A percentile compares a stretch with the other conserved stretches of the same genome.
Conservation (phyloP, 2,113 vertebrate genomes). For the Silurus glanis region DNA sequence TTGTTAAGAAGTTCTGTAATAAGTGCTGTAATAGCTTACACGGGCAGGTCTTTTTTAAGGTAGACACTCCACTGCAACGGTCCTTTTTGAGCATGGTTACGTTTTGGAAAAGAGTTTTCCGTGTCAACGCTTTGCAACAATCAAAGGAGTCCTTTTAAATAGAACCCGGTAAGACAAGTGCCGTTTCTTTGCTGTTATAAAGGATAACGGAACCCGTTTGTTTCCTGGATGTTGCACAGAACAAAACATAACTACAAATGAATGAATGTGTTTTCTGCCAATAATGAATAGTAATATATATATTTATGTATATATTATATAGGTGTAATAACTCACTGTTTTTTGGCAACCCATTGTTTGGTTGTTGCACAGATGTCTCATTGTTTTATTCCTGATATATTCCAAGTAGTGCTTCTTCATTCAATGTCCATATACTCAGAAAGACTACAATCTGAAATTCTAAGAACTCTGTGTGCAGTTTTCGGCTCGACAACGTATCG, state of each 20-base stretch:
- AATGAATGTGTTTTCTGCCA: neutral
- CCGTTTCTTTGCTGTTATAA: neutral
- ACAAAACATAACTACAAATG: neutral
- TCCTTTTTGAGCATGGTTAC: neutral
- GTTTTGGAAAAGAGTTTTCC: neutral
- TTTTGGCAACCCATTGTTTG: neutral
- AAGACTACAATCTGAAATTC: slow-evolving; percentile 4
- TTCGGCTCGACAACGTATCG: neutral
- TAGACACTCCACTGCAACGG: neutral
- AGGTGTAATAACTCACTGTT: no score
- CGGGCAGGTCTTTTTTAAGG: neutral
- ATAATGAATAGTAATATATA: neutral
- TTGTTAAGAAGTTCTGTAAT: no score
- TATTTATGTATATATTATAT: no score
- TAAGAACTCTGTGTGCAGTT: slow-evolving; percentile 20
- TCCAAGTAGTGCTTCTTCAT: neutral
- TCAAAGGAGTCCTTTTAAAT: neutral
- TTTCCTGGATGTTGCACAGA: neutral
- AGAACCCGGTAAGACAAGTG: neutral
- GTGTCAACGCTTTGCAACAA: neutral
- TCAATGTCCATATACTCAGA: neutral
- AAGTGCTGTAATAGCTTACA: neutral
- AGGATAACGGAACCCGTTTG: neutral
- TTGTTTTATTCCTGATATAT: neutral
- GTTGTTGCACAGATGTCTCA: neutral